phyloP scores from a whole-genome alignment of 2,888 invertebrate genomes.

The Xestia sexstrigata region DNA sequence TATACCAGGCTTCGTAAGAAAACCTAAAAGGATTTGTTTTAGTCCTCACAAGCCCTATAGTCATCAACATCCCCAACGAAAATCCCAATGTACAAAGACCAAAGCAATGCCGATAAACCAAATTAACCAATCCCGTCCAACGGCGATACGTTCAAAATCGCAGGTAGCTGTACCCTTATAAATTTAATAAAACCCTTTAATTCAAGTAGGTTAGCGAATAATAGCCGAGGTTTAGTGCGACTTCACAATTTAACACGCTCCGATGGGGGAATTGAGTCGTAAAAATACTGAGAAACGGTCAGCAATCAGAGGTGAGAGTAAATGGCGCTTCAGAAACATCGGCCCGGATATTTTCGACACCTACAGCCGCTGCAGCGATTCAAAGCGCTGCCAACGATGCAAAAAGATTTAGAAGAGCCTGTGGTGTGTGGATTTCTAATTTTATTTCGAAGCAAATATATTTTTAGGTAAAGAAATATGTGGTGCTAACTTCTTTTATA shows the following conservation, averaged over 20 bases:
- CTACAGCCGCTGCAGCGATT: conserved; percentile 54
- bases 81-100: conserved; percentile 41
- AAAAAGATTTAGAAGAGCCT: conserved; percentile 68
- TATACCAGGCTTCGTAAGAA: background rate
- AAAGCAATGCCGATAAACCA: conserved; percentile 53
- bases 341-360: conserved; percentile 56
- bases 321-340: conserved; percentile 75
- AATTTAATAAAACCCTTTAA: conserved; percentile 77
- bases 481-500: conserved; percentile 6
- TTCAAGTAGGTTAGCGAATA: conserved; percentile 73
- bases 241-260: conserved; percentile 76
- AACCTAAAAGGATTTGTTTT: conserved; percentile 1
- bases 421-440: conserved; percentile 51
- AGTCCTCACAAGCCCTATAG: background rate
- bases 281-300: conserved; percentile 84
- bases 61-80: conserved; percentile 50
- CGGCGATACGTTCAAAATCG: conserved; percentile 65
- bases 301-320: conserved; percentile 86
- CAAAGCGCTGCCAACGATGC: conserved; percentile 75
- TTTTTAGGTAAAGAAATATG: conserved; percentile 21
- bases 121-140: conserved; percentile 65
- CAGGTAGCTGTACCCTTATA: conserved; percentile 73
- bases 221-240: conserved; percentile 73
- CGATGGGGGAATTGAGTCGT: conserved; percentile 80
- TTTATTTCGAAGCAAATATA: conserved; percentile 35